Conservation (phyloP, 2,888 invertebrate genomes). For the Ptilodon capucinus region DNA sequence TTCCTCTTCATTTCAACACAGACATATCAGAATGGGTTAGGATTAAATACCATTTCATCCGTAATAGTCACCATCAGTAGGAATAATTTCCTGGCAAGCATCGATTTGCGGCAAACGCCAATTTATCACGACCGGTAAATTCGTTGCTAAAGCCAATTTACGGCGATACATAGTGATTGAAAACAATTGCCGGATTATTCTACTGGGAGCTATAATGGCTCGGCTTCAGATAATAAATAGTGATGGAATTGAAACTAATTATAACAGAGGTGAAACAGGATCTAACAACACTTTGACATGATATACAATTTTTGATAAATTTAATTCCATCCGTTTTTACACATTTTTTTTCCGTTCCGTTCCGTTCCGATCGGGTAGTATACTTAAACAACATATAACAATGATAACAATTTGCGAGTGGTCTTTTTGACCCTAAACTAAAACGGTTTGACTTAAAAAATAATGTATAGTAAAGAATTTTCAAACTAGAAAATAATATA, state of each 20-base stretch:
- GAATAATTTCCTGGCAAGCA: not conserved
- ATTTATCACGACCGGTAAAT: not conserved
- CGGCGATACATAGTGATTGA: not conserved
- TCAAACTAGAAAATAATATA: too few relatives aligned
- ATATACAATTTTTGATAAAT: too few relatives aligned
- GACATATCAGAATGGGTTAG: not conserved
- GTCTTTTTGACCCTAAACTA: too few relatives aligned
- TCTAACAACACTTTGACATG: too few relatives aligned
- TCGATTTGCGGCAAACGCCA: not conserved
- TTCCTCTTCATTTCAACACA: not conserved
- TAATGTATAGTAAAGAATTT: too few relatives aligned
- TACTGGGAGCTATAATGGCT: not conserved
- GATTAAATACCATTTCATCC: not conserved
- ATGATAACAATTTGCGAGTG: too few relatives aligned
- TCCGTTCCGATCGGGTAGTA: too few relatives aligned
- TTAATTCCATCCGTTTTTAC: too few relatives aligned
- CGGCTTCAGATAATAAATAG: not conserved
- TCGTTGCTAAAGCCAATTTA: not conserved
- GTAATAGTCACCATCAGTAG: not conserved
- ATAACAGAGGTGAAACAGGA: too few relatives aligned
- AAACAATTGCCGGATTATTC: not conserved
- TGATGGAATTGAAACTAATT: not conserved
- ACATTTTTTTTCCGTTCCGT: too few relatives aligned
- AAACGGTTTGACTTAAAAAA: too few relatives aligned
- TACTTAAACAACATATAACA: too few relatives aligned